These are phyloP conservation scores for Rhizoglyphus robini DNA, from an alignment of 1,140 invertebrate species.

Conservation along the genomic window DNA sequence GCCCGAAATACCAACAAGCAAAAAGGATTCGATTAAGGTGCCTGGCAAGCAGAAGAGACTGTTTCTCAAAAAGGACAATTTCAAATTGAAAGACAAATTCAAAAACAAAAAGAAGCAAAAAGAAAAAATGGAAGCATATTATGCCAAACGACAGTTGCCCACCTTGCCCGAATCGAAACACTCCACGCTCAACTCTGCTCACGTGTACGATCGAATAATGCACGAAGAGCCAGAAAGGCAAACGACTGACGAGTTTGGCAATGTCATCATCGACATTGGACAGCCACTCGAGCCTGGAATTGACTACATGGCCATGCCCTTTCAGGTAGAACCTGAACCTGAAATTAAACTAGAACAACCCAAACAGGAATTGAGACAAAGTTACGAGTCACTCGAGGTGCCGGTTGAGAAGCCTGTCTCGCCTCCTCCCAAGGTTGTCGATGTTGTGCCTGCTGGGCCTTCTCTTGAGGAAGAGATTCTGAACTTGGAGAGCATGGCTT, in stretches of 20 bases:
- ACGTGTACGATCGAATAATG: background rate
- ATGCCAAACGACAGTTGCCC: background rate
- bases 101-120: background rate
- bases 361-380: background rate
- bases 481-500: background rate
- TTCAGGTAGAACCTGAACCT: background rate
- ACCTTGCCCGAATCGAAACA: background rate
- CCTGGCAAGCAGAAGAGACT: background rate
- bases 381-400: background rate
- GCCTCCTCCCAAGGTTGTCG: background rate
- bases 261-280: slow-evolving; percentile 3
- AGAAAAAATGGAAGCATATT: background rate
- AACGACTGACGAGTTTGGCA: background rate
- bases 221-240: background rate
- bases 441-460: background rate
- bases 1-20: background rate
- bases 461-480: background rate
- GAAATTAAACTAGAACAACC: background rate
- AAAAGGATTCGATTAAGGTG: background rate
- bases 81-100: background rate
- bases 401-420: background rate
- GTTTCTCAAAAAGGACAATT: background rate
- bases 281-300: background rate
- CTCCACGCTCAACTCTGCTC: background rate
- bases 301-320: background rate